Percentiles rank a stretch among this genome's conserved stretches.
Evolutionary conservation across 2,888 invertebrate genomes (phyloP).

Genomic region (Acanthoscelides obtectus): DNA sequence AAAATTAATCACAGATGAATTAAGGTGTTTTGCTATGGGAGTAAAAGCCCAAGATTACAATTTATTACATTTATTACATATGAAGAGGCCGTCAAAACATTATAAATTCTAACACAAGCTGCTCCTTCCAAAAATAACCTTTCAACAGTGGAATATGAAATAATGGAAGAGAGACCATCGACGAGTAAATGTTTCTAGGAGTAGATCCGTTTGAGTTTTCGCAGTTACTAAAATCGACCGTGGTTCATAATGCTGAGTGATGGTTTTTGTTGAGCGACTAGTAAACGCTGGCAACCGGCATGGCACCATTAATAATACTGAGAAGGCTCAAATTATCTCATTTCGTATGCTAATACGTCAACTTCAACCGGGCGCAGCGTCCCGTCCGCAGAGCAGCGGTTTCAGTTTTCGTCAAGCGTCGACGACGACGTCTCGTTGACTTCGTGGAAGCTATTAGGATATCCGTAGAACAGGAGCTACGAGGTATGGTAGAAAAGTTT

Average conservation of each 20-base stretch:
- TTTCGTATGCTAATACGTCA: slow-evolving; percentile 31
- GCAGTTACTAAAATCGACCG: not conserved
- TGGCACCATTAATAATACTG: slow-evolving; percentile 28
- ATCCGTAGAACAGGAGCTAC: not conserved
- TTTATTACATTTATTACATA: too few species aligned
- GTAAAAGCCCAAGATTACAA: too few species aligned
- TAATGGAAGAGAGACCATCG: too few species aligned
- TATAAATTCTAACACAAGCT: too few species aligned
- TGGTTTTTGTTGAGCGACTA: slow-evolving; percentile 25
- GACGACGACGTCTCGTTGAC: not conserved
- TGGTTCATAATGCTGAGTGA: slow-evolving; percentile 24
- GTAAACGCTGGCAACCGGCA: slow-evolving; percentile 15
- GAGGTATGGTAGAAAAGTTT: not conserved
- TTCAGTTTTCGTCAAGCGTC: not conserved
- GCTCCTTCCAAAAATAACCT: too few species aligned
- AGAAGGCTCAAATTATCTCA: slow-evolving; percentile 29
- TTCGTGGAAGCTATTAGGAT: not conserved
- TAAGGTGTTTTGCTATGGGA: too few species aligned
- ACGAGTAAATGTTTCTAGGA: not conserved
- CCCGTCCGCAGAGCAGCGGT: too few species aligned
- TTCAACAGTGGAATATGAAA: too few species aligned
- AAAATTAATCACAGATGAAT: too few species aligned
- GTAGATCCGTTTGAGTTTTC: not conserved
- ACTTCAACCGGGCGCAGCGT: not conserved
- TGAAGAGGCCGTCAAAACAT: too few species aligned